phyloP scores from a whole-genome alignment of 2,113 vertebrate species.

The Pavo muticus region DNA sequence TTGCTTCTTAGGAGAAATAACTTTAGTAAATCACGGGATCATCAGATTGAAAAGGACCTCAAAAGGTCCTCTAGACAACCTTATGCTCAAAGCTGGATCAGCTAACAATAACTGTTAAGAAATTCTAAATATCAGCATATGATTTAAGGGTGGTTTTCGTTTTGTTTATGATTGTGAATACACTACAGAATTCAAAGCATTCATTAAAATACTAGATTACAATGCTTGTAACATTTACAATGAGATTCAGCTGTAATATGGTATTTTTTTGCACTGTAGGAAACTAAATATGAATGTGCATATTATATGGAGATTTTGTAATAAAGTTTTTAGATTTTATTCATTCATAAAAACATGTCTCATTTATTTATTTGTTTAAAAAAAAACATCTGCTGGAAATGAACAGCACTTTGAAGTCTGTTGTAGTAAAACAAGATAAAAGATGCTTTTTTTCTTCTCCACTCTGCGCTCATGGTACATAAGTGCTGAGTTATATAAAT shows the following conservation, averaged over 20 bases:
- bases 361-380: not conserved
- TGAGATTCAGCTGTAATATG: not conserved
- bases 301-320: not conserved
- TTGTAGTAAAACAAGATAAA: not conserved
- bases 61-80: not conserved
- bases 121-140: not conserved
- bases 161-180: not conserved
- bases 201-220: not conserved
- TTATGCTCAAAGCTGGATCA: not conserved
- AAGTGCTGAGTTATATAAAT: not conserved
- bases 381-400: not conserved
- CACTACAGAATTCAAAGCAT: not conserved
- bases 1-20: not conserved
- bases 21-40: not conserved
- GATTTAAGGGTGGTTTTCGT: accelerated
- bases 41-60: not conserved
- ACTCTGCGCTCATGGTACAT: not conserved
- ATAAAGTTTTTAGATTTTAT: not conserved
- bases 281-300: not conserved
- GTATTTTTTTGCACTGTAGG: not conserved
- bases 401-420: not conserved
- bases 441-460: not conserved
- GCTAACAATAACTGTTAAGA: not conserved
- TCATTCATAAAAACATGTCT: not conserved
- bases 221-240: not conserved